These are phyloP conservation scores for Nibea albiflora DNA, from an alignment of 2,113 vertebrate genomes.

Conservation along the genomic window DNA sequence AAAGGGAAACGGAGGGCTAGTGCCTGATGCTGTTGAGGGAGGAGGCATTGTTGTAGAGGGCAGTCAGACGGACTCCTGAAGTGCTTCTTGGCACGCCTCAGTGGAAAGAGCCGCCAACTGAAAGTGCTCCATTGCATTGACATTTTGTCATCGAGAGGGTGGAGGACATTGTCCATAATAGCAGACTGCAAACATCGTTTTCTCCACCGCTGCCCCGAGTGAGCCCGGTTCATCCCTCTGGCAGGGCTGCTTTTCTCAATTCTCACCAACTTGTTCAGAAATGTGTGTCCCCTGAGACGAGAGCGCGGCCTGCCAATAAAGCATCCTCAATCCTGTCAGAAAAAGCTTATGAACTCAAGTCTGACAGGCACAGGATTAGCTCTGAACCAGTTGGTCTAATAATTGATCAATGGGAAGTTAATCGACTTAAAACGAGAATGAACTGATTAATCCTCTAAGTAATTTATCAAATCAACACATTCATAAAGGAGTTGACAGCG, in stretches of 20 bases:
- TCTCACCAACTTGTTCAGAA: conserved; percentile 45
- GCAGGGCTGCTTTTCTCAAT: conserved; percentile 50
- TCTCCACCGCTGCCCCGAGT: conserved; percentile 59
- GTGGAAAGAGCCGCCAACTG: conserved; percentile 56
- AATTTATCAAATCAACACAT: conserved; percentile 3
- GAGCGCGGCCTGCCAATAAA: conserved; percentile 22
- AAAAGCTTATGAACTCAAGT: conserved; percentile 43
- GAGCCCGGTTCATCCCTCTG: conserved; percentile 43
- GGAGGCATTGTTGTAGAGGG: conserved; percentile 43
- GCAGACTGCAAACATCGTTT: conserved; percentile 66
- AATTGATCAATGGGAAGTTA: conserved; percentile 30
- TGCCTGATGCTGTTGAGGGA: conserved; percentile 39
- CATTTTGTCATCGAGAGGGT: conserved; percentile 70
- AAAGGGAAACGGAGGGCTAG: conserved; percentile 51
- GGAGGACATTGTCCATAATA: conserved; percentile 69
- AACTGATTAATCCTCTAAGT: conserved; percentile 27
- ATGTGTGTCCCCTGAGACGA: conserved; percentile 54
- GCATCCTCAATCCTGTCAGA: conserved; percentile 45
- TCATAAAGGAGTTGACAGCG: background rate
- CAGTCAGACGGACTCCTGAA: conserved; percentile 60
- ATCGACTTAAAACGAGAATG: conserved; percentile 29
- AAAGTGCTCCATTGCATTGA: conserved; percentile 66
- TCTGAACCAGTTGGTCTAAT: conserved; percentile 3
- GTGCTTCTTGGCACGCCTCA: conserved; percentile 69
- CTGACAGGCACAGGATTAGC: conserved; percentile 43